Evolutionary conservation across 2,888 invertebrate genomes (phyloP).

Genomic region (Pegoplata infirma): DNA sequence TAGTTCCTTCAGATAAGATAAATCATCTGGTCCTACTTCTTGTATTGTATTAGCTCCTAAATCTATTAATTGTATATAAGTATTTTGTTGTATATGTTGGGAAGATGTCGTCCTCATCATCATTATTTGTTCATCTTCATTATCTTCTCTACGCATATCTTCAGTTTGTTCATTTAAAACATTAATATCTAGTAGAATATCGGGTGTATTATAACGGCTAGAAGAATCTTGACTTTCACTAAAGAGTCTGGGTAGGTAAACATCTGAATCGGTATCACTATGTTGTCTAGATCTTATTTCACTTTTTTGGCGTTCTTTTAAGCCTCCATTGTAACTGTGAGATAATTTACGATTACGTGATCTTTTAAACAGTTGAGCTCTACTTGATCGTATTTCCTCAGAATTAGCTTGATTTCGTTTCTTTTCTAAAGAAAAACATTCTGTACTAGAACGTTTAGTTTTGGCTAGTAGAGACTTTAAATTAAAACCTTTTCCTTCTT

Average conservation of each 20-base stretch:
- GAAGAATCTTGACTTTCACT: constrained; percentile 65
- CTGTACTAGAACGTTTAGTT: constrained; percentile 75
- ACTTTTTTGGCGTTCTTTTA: constrained; percentile 66
- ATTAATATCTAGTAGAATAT: constrained; percentile 76
- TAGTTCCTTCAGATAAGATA: constrained; percentile 70
- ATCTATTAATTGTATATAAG: constrained; percentile 71
- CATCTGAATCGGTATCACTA: constrained; percentile 75
- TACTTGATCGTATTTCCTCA: constrained; percentile 69
- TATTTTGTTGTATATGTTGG: constrained; percentile 30
- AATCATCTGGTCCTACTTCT: constrained; percentile 66
- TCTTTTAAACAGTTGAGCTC: constrained; percentile 71
- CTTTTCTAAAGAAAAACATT: constrained; percentile 75
- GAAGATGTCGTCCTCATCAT: constrained; percentile 60
- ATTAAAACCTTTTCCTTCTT: constrained; percentile 71
- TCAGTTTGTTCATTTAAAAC: constrained; percentile 72
- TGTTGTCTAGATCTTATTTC: constrained; percentile 71
- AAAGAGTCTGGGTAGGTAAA: constrained; percentile 67
- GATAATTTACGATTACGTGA: constrained; percentile 76
- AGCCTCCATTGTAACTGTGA: constrained; percentile 76
- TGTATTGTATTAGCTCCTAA: constrained; percentile 60
- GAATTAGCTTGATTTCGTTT: constrained; percentile 74
- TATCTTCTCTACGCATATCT: constrained; percentile 59
- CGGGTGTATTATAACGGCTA: constrained; percentile 73
- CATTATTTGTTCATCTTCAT: constrained; percentile 49
- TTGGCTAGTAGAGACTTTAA: constrained; percentile 74